Evolutionary conservation across 2,113 vertebrate genomes (phyloP).

Genomic region (Elanus axillaris): DNA sequence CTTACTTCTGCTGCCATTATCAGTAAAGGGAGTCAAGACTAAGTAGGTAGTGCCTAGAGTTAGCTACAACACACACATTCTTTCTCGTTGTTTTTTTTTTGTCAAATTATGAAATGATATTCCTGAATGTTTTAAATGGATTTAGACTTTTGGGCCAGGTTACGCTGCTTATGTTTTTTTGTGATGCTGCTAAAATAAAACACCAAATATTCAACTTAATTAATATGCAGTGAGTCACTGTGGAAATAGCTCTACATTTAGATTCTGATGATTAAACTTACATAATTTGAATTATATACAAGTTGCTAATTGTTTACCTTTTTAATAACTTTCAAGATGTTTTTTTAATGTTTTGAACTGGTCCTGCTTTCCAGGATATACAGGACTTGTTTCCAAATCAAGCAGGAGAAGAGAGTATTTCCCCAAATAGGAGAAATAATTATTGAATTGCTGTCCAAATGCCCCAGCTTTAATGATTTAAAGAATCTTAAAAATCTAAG

Average conservation of each 20-base stretch:
- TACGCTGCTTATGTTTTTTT: neutral
- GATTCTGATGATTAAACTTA: neutral
- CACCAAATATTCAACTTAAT: neutral
- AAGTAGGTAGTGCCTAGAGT: neutral
- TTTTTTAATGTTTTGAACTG: neutral
- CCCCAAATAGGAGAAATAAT: neutral
- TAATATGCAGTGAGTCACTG: neutral
- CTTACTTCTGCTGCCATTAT: neutral
- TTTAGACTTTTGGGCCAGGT: neutral
- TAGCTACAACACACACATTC: neutral
- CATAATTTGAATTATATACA: neutral
- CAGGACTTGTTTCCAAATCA: neutral
- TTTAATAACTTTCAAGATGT: neutral
- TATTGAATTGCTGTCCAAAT: neutral
- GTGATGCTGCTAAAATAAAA: neutral
- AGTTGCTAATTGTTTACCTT: neutral
- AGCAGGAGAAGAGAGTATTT: neutral
- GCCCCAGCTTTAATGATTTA: neutral
- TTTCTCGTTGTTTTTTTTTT: neutral
- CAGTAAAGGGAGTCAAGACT: neutral
- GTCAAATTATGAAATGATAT: neutral
- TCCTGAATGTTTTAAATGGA: neutral
- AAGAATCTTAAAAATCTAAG: neutral
- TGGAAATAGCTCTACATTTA: neutral
- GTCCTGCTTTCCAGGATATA: neutral